Conservation (phyloP, 2,113 vertebrate genomes). For the Piliocolobus tephrosceles region DNA sequence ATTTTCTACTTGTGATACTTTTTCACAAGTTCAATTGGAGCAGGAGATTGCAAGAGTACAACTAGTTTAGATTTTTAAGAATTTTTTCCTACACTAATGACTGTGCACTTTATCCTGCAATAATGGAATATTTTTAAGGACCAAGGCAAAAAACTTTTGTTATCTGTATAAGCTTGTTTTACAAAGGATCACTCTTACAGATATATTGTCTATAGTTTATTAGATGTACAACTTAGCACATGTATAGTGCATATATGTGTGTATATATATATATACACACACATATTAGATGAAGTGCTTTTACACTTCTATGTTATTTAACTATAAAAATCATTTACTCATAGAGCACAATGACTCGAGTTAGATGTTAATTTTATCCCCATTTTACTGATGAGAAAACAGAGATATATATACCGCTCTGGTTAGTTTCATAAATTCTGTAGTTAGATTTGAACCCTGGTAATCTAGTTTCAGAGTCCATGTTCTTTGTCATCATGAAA, state of each 20-base stretch:
- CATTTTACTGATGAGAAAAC: background rate
- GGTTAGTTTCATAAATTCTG: background rate
- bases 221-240: background rate
- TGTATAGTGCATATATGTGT: background rate
- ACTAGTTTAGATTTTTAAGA: background rate
- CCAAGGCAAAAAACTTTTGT: background rate
- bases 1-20: background rate
- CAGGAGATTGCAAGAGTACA: background rate
- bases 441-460: background rate
- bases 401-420: background rate
- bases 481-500: background rate
- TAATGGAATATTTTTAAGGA: background rate
- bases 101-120: background rate
- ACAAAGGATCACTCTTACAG: background rate
- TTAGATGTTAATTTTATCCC: background rate
- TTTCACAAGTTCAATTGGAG: background rate
- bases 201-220: background rate
- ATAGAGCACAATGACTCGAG: background rate
- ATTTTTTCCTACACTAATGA: background rate
- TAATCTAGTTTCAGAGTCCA: background rate
- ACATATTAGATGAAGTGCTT: background rate
- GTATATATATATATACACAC: background rate
- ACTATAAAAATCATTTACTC: background rate
- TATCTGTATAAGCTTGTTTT: background rate
- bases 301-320: background rate